Base-by-base conservation (phyloP, 2,113 vertebrate genomes). In the Speoplatyrhinus poulsoni region DNA sequence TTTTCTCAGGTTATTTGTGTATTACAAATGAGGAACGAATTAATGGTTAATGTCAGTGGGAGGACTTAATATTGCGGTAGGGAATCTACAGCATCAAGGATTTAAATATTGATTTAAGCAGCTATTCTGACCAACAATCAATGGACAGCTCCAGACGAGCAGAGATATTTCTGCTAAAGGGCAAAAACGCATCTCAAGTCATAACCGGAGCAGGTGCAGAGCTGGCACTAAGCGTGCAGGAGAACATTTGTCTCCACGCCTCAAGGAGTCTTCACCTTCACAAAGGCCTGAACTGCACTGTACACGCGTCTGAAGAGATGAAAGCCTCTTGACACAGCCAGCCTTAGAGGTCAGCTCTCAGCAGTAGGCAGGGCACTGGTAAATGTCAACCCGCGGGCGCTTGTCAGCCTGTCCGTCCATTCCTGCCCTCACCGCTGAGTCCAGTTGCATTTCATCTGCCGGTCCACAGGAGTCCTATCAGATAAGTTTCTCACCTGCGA, bases 401-500 rank as follows among this genome's bases (percentile, higher is more conserved):
- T 49, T 62, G 56, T 77, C 67, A 67, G 64, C 65, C 69, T 65
- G 65, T 70, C 76, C 9, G 59, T 72, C 62, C 50, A 17, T 16
- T 60, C 32, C 32, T 36, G 48, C 72, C 65, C 56, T 52, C 70
- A 65, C 49, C 65, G 36, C 46, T 47, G 32, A 62, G 68, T 58
- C 58, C 69, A 76, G 61, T 53, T n/a, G 11, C 33, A 49, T 80
- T 46, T 77, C 75, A 84, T 67, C 69, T 61, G 48, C 58, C 54
- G 32, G 72, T 73, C 70, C 33, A 58, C 19, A 32, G 9, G 33
- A 74, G 62, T 70, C 8, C 0, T 56, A 80, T 73, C 60, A 1
- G 36, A 19, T 2, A 50, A 58, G 66, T 75, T 73, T 60, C 65
- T 5, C 55, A 73, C 53, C 0, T 15, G 36, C 13, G 11, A 56